Conservation (phyloP, 2,888 invertebrate genomes). For the Nymphalis c-album region DNA sequence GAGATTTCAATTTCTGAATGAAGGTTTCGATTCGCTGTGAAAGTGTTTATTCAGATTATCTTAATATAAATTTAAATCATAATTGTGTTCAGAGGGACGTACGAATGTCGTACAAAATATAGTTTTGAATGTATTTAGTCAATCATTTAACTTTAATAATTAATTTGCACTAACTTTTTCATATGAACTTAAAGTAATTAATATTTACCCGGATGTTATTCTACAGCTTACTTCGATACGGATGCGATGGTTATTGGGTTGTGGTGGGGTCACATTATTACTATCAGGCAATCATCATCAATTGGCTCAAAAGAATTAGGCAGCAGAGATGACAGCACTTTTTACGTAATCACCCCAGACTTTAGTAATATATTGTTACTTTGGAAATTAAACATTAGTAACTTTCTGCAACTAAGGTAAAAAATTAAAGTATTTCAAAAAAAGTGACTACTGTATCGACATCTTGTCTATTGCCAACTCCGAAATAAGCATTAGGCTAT, state of each 20-base stretch:
- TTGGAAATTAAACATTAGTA: not conserved
- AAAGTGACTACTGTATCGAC: not conserved
- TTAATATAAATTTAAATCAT: conserved; percentile 14
- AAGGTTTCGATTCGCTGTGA: not conserved
- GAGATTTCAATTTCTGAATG: conserved; percentile 1
- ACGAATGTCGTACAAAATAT: not conserved
- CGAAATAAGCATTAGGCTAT: conserved; percentile 9
- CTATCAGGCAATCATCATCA: too few species aligned
- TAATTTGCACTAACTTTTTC: not conserved
- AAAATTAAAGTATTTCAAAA: conserved; percentile 2
- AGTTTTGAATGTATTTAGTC: not conserved
- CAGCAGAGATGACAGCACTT: conserved; percentile 12
- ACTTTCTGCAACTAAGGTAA: not conserved
- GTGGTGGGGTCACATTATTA: too few species aligned
- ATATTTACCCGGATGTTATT: not conserved
- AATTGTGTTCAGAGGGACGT: conserved; percentile 6
- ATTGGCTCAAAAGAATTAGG: conserved; percentile 14
- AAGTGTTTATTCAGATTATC: conserved; percentile 14
- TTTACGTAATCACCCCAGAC: conserved; percentile 9
- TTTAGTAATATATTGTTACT: not conserved
- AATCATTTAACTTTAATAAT: not conserved
- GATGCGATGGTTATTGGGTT: conserved; percentile 7
- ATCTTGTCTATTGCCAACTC: not conserved
- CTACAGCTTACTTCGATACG: not conserved
- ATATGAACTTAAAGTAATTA: too few species aligned